Percentiles rank a stretch among this genome's conserved stretches.
Evolutionary conservation across 1,140 invertebrate species (phyloP).

Genomic region (Babylonia areolata): DNA sequence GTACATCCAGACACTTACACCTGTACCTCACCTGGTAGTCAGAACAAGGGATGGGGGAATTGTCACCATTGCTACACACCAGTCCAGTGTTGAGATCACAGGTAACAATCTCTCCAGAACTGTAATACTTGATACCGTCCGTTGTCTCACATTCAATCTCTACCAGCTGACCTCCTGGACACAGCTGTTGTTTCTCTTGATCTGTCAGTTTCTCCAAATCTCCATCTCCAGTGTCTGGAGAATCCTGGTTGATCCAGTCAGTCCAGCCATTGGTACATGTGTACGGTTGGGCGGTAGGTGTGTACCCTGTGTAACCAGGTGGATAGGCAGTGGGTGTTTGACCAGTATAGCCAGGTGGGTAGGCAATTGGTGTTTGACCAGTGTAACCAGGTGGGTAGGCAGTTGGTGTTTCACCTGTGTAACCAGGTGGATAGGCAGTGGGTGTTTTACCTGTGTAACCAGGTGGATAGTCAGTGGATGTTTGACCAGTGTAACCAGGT

Average conservation of each 20-base stretch:
- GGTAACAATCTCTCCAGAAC: slow-evolving; percentile 22
- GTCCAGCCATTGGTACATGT: slow-evolving; percentile 55
- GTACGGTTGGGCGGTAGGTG: slow-evolving; percentile 31
- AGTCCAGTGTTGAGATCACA: slow-evolving; percentile 40
- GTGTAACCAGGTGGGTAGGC: slow-evolving; percentile 23
- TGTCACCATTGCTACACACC: slow-evolving; percentile 41
- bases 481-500: slow-evolving; percentile 9
- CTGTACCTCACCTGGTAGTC: slow-evolving; percentile 71
- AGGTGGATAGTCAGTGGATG: slow-evolving; percentile 4
- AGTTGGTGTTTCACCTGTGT: slow-evolving; percentile 16
- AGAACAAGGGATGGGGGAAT: slow-evolving; percentile 54
- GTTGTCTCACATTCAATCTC: slow-evolving; percentile 57
- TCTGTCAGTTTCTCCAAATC: slow-evolving; percentile 57
- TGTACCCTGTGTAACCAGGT: not conserved
- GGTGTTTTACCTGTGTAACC: not conserved
- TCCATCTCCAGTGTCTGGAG: slow-evolving; percentile 53
- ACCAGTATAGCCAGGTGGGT: slow-evolving; percentile 21
- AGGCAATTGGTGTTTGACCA: slow-evolving; percentile 18
- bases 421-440: slow-evolving; percentile 19
- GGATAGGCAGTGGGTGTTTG: slow-evolving; percentile 15
- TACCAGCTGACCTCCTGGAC: slow-evolving; percentile 18
- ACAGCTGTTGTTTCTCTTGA: slow-evolving; percentile 33
- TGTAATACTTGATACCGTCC: slow-evolving; percentile 20
- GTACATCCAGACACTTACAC: slow-evolving; percentile 63
- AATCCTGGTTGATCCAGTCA: slow-evolving; percentile 64